Conservation (phyloP, 1,140 invertebrate species). For the Theocolax elegans region DNA sequence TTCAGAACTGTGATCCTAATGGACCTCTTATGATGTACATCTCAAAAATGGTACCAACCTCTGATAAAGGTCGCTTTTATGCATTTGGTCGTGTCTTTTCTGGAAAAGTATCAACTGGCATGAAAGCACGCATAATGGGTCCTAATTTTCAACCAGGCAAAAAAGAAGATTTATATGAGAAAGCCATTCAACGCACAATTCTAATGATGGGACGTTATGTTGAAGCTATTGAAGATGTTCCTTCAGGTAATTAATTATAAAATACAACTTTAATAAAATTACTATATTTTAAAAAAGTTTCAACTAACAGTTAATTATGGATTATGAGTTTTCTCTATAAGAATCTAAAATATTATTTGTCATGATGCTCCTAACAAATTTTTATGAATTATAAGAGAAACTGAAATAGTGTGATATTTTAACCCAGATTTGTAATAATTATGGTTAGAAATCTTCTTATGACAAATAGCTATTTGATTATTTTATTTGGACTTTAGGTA, state of each 20-base stretch:
- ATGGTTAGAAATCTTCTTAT: too few relatives aligned
- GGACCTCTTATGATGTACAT: conserved; percentile 99
- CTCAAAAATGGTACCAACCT: conserved; percentile 99
- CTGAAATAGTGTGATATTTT: too few relatives aligned
- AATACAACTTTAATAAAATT: conserved; percentile 47
- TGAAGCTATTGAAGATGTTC: conserved; percentile 99
- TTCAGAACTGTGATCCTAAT: conserved; percentile 92
- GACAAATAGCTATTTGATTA: too few relatives aligned
- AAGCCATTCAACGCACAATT: conserved; percentile 99
- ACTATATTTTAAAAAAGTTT: too few relatives aligned
- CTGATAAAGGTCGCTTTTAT: conserved; percentile 99
- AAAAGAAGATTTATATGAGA: conserved; percentile 99
- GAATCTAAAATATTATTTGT: conserved; percentile 24
- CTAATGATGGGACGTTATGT: conserved; percentile 99
- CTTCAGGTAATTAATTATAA: conserved; percentile 82
- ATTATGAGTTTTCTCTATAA: too few relatives aligned
- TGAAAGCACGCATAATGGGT: conserved; percentile 98
- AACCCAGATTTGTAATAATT: too few relatives aligned
- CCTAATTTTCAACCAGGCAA: conserved; percentile 98
- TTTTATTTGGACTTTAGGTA: conserved; percentile 66
- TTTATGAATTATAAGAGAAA: too few relatives aligned
- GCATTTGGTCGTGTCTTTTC: conserved; percentile 99
- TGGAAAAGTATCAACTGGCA: conserved; percentile 93
- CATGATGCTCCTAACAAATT: too few relatives aligned
- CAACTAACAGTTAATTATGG: too few relatives aligned